Evolutionary conservation across 92 coral and sea anemone species (phyloP).

Genomic region (Galaxea fascicularis): DNA sequence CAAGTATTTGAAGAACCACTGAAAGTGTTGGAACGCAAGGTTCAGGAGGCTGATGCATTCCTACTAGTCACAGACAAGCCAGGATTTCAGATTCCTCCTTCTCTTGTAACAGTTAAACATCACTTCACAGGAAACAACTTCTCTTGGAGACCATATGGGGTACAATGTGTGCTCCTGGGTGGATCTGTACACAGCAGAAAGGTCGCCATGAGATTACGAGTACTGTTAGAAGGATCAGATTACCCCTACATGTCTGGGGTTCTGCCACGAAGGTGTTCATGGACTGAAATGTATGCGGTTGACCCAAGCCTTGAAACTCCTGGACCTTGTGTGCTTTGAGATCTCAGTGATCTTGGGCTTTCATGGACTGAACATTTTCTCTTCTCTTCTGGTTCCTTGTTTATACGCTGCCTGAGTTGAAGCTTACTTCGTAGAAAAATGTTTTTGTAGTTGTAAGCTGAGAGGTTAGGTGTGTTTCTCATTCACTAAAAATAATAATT

Average conservation of each 20-base stretch:
- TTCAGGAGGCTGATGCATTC: constrained; percentile 92
- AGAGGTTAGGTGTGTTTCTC: not conserved
- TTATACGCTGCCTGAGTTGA: not conserved
- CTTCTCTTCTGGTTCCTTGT: constrained; percentile 1
- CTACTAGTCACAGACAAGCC: constrained; percentile 90
- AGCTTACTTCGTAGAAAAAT: constrained; percentile 6
- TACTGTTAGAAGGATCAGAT: constrained; percentile 92
- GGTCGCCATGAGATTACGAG: constrained; percentile 93
- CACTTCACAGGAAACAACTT: constrained; percentile 81
- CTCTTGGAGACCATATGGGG: constrained; percentile 96
- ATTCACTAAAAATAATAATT: not conserved
- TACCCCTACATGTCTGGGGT: constrained; percentile 97
- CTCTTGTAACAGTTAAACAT: constrained; percentile 81
- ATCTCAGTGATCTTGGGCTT: not conserved
- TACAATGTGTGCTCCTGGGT: constrained; percentile 94
- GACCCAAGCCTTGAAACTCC: constrained; percentile 99
- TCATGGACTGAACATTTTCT: not conserved
- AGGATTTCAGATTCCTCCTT: constrained; percentile 83
- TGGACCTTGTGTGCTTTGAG: constrained; percentile 95
- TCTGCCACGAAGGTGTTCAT: constrained; percentile 94
- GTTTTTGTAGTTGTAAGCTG: constrained; percentile 14
- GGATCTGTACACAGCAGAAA: constrained; percentile 97
- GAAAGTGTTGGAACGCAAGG: constrained; percentile 83
- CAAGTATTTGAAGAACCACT: constrained; percentile 87
- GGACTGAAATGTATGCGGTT: constrained; percentile 97